Conservation (phyloP, 2,888 invertebrate species). For the Aleiodes leptofemur region DNA sequence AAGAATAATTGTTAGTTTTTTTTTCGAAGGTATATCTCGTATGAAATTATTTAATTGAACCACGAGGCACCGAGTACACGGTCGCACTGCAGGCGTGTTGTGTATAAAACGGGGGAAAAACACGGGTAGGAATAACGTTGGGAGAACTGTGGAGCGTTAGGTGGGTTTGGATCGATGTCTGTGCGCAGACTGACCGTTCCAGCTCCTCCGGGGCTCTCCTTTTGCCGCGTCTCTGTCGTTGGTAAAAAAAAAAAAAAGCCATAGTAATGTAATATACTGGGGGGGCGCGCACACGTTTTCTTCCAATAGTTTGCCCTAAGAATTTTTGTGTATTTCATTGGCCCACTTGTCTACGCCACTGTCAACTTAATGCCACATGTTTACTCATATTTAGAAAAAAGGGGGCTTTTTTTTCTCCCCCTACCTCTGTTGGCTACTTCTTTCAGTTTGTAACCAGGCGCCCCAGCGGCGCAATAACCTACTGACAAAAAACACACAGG, state of each 20-base stretch:
- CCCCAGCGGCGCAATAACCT: slow-evolving; percentile 30
- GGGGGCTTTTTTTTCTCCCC: slow-evolving; percentile 19
- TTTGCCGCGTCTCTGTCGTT: slow-evolving; percentile 60
- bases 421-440: slow-evolving; percentile 35
- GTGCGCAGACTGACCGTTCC: slow-evolving; percentile 68
- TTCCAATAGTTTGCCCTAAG: slow-evolving; percentile 40
- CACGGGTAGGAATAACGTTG: slow-evolving; percentile 44
- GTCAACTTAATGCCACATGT: slow-evolving; percentile 58
- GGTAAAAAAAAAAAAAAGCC: slow-evolving; percentile 17
- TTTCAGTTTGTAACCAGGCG: slow-evolving; percentile 15
- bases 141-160: slow-evolving; percentile 53
- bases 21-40: neutral
- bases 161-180: slow-evolving; percentile 69
- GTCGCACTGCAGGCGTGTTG: slow-evolving; percentile 50
- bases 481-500: neutral
- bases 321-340: slow-evolving; percentile 45
- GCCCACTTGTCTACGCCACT: slow-evolving; percentile 49
- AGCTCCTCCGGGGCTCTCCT: slow-evolving; percentile 49
- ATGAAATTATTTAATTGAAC: slow-evolving; percentile 16
- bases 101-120: slow-evolving; percentile 50
- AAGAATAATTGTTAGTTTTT: neutral
- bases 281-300: slow-evolving; percentile 50
- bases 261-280: slow-evolving; percentile 11
- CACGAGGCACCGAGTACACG: slow-evolving; percentile 45
- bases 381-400: slow-evolving; percentile 51